Evolutionary conservation across 2,113 vertebrate species (phyloP).

Genomic region (Pao palembangensis): DNA sequence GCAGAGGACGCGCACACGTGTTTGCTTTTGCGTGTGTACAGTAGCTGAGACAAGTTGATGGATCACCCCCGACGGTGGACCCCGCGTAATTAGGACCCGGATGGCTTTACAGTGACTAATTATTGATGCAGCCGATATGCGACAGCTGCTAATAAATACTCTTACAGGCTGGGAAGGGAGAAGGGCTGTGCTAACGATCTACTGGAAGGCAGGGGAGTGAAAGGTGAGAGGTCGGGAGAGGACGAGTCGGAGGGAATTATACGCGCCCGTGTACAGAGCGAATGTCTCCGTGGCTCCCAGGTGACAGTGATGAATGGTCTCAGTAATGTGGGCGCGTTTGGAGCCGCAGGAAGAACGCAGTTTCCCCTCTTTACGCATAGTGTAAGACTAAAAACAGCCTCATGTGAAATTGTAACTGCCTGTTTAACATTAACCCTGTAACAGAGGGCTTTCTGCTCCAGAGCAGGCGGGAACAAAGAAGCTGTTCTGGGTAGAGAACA

Average conservation of each 20-base stretch:
- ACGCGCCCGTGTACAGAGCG: not conserved
- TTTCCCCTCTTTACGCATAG: not conserved
- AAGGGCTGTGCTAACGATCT: constrained; percentile 33
- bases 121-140: constrained; percentile 61
- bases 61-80: constrained; percentile 36
- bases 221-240: constrained; percentile 10
- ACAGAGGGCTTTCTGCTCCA: constrained; percentile 8
- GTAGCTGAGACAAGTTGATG: constrained; percentile 44
- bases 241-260: not conserved
- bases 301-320: constrained; percentile 53
- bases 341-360: constrained; percentile 4
- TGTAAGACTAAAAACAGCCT: not conserved
- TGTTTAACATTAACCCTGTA: constrained; percentile 8
- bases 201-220: constrained; percentile 13
- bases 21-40: constrained; percentile 28
- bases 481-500: not conserved
- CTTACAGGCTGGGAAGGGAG: constrained; percentile 21
- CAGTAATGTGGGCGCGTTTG: constrained; percentile 18
- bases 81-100: constrained; percentile 57
- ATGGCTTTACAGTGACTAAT: constrained; percentile 60
- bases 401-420: constrained; percentile 1
- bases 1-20: constrained; percentile 5
- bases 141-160: constrained; percentile 59
- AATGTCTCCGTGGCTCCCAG: constrained; percentile 5
- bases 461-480: not conserved